Evolutionary conservation across 2,888 invertebrate species (phyloP), one percentile per base, ranked within the genome.

Genomic region (Parasteatoda lunata): DNA sequence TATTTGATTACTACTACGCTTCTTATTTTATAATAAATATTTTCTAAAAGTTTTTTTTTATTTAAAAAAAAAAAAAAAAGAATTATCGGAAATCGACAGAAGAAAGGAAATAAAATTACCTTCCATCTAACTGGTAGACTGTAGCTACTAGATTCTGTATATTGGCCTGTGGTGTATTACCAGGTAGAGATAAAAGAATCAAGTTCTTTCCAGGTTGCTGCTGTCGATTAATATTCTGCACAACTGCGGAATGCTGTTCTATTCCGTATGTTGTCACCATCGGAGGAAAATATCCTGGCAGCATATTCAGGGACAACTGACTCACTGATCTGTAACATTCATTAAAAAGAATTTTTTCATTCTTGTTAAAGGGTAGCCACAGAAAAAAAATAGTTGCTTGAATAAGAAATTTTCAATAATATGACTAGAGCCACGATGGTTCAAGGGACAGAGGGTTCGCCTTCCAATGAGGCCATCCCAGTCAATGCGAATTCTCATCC

Each of bases 301-400:
- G 76, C 90, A 89, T 90, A 51, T 89, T 90, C 3, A 90, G 75
- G 0, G 90, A 90, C 30, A 90, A 72, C 66, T 90, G 89, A 71
- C 89, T 89, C 6, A 84, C 89, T 8, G 88, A 89, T 45, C 85
- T 85, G 52, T 7, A 78, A 69, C 1, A 64, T 9, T 1, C 47
- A 45, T 5, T 9, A 7, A 52, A 52, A 0, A 72, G 52, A 59
- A 3, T 11, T 59, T 59, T 11, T 59, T 59, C 3, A 8, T 30
- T 7, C 49, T n/a, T 1, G 9, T 3, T 47, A 45, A 70, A 4
- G 7, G 7, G 48, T 7, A 2, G 30, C 30, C 30, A 30, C 30
- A 30, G 30, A 30, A 30, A 30, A 30, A 30, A 30, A 30, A 30
- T 30, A 30, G 30, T 30, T 1, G 30, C 30, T 30, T 30, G 2